Evolutionary conservation across 2,797 vertebrate species (phyloP).

Genomic region (Lacerta bilineata): DNA sequence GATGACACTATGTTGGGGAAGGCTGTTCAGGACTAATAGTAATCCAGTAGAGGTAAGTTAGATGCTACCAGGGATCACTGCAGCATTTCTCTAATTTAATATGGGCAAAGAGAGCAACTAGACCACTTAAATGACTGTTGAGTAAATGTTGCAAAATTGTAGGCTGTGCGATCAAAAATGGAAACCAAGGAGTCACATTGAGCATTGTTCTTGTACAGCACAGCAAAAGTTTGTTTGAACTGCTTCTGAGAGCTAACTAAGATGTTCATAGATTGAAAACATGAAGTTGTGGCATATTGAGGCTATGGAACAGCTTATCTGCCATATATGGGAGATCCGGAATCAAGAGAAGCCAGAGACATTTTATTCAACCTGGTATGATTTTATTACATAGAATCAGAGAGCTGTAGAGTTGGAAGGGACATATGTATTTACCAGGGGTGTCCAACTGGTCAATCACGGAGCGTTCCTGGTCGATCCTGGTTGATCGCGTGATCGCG

Average conservation of each 20-base stretch:
- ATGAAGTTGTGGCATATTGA: too few species aligned
- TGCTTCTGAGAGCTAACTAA: not conserved
- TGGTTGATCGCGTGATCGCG: too few species aligned
- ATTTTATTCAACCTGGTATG: too few species aligned
- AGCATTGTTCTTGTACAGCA: not conserved
- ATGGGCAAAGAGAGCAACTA: not conserved
- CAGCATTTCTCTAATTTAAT: not conserved
- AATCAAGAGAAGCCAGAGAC: too few species aligned
- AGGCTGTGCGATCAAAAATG: not conserved
- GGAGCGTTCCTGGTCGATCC: too few species aligned
- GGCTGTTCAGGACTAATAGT: not conserved
- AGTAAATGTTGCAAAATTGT: not conserved
- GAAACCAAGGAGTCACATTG: conserved; percentile 3
- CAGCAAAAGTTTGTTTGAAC: not conserved
- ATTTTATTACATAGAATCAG: too few species aligned
- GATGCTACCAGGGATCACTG: not conserved
- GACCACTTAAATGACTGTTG: not conserved
- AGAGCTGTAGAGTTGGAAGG: too few species aligned
- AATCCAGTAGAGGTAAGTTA: not conserved
- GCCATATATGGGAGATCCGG: too few species aligned
- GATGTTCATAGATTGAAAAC: not conserved
- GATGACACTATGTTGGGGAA: too few species aligned
- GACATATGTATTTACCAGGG: too few species aligned
- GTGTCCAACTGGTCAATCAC: too few species aligned
- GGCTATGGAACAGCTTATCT: too few species aligned